Evolutionary conservation across 2,888 invertebrate genomes (phyloP), one percentile per base, ranked within the genome.

Genomic region (Tanytarsus gracilentus): DNA sequence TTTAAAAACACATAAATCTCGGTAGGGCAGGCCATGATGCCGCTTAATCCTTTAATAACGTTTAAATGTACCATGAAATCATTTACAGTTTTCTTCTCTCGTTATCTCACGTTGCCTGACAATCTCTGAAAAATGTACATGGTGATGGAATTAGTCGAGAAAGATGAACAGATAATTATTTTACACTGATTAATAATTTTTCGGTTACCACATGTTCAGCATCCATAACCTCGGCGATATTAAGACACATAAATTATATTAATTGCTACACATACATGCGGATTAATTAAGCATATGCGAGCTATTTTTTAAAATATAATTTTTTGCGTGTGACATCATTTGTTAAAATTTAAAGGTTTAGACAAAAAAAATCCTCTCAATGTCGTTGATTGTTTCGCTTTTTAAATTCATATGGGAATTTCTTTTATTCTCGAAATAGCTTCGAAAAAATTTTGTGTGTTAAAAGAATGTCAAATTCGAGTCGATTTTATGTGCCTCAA

Each of bases 1-100:
- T 53, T 51, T 53, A 53, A 53, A 53, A 53, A 36, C 53, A 53
- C 30, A 53, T 53, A 53, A 53, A 53, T 53, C 29, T 36, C 53
- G 44, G 18, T n/a, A n/a, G 36, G 44, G 44, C 44, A 36, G 23
- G 23, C 16, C 53, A 16, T 53, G 53, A 53, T 53, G 53, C 18
- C 27, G 29, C 51, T 33, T 53, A 53, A 53, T 53, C 53, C 53
- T 33, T 53, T 26, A 33, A 53, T 29, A 29, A 18, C 53, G 36
- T 36, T 53, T 53, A 53, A 53, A 53, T 53, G 53, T 53, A 33
- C 23, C 36, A 53, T 53, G 23, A 53, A 53, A 33, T 36, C 53
- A 53, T 53, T 53, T 53, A 53, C 53, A 53, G 23, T 53, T 23
- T 36, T 36, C 18, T 16, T 23, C 23, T 53, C 25, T 36, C 29